Conservation (phyloP, 1,140 invertebrate genomes). For the Hypothenemus hampei region DNA sequence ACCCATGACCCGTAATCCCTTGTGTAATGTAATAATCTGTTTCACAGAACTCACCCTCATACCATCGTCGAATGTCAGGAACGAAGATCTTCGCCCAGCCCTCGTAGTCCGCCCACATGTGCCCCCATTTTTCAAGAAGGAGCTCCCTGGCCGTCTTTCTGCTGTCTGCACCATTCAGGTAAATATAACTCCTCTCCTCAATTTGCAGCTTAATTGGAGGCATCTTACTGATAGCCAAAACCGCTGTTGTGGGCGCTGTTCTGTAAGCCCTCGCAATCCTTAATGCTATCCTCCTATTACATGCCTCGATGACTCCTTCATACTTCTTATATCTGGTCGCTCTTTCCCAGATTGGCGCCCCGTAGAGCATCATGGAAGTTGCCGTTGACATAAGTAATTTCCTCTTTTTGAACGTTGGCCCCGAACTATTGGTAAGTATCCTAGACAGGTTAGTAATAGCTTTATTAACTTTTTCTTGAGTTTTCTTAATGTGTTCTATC, state of each 20-base stretch:
- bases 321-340: too few relatives aligned
- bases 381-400: too few relatives aligned
- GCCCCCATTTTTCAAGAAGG: background rate
- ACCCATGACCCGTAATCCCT: background rate
- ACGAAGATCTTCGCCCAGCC: background rate
- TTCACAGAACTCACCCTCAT: background rate
- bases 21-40: background rate
- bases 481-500: background rate
- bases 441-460: too few relatives aligned
- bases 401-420: too few relatives aligned
- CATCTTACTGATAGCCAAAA: background rate
- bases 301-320: too few relatives aligned
- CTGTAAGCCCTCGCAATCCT: background rate
- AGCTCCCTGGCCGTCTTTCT: background rate
- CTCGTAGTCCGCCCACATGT: background rate
- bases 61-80: background rate
- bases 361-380: too few relatives aligned
- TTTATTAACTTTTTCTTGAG: background rate
- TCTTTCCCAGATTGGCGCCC: too few relatives aligned
- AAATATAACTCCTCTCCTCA: background rate
- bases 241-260: background rate
- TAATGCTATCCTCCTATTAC: too few relatives aligned
- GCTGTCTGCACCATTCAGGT: background rate
- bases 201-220: background rate
- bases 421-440: too few relatives aligned